Percentiles rank a stretch among this genome's conserved stretches.
Evolutionary conservation across 1,140 invertebrate species (phyloP).

Genomic region (Artemia franciscana): DNA sequence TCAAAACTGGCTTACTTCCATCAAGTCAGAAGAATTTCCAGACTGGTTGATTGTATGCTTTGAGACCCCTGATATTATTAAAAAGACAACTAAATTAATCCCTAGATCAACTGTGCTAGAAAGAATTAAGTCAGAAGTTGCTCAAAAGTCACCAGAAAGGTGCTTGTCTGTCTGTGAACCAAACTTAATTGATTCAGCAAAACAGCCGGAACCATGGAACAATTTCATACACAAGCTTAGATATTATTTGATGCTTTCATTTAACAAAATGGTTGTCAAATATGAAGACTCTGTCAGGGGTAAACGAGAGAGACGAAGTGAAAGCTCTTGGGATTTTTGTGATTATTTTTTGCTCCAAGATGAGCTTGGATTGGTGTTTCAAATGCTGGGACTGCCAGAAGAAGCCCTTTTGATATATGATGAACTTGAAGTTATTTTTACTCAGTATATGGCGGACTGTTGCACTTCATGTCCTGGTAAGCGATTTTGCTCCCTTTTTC

Average conservation of each 20-base stretch:
- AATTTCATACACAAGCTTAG: conserved; percentile 54
- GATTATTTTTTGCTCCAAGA: conserved; percentile 85
- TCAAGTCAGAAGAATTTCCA: conserved; percentile 14
- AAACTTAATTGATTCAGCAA: conserved; percentile 13
- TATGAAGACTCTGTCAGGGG: conserved; percentile 79
- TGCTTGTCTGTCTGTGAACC: conserved; percentile 15
- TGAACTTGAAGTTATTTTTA: conserved; percentile 86
- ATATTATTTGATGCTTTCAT: conserved; percentile 58
- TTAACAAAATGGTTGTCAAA: conserved; percentile 54
- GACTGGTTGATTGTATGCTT: conserved; percentile 89
- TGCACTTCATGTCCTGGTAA: too few relatives aligned
- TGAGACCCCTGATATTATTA: conserved; percentile 60
- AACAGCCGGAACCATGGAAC: conserved; percentile 69
- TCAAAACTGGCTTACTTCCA: conserved; percentile 46
- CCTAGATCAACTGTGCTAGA: conserved; percentile 78
- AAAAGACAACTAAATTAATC: conserved; percentile 71
- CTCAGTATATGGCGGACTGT: conserved; percentile 58
- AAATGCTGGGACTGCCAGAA: conserved; percentile 77
- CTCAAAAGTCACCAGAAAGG: conserved; percentile 60
- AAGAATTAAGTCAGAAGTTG: conserved; percentile 82
- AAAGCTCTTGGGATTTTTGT: conserved; percentile 76
- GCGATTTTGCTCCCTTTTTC: too few relatives aligned
- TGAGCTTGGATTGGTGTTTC: conserved; percentile 77
- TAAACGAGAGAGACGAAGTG: conserved; percentile 67
- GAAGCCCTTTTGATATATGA: conserved; percentile 92